Conservation (phyloP, 2,888 invertebrate species). For the Lepidochitona cinerea region DNA sequence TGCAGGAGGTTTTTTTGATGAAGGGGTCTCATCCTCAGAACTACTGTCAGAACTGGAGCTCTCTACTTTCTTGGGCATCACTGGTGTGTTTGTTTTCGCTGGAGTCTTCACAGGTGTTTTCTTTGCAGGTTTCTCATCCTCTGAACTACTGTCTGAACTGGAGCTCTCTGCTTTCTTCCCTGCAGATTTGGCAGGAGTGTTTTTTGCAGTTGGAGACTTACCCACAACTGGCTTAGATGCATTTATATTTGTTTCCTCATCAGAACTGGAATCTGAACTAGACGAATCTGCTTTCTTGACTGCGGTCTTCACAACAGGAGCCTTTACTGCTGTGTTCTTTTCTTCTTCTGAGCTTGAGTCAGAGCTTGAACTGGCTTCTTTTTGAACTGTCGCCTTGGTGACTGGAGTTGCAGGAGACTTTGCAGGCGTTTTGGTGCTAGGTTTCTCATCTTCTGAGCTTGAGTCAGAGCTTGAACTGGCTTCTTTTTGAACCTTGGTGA, state of each 20-base stretch:
- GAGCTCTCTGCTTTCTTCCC: background rate
- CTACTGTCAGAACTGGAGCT: background rate
- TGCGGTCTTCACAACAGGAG: background rate
- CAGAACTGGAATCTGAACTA: background rate
- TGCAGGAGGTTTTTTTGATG: background rate
- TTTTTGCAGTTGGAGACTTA: too few relatives aligned
- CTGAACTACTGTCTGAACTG: background rate
- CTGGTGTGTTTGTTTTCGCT: background rate
- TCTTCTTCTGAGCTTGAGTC: background rate
- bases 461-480: background rate
- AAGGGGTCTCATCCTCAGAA: background rate
- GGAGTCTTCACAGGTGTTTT: background rate
- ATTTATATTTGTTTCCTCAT: background rate
- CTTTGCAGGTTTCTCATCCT: background rate
- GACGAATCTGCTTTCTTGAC: background rate
- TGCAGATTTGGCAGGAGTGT: background rate
- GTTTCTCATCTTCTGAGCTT: background rate
- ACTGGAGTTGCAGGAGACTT: background rate
- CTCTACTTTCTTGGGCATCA: background rate
- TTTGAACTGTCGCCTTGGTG: background rate
- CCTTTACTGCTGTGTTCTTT: background rate
- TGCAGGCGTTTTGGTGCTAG: background rate
- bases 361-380: background rate
- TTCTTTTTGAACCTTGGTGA: background rate
- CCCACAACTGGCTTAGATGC: background rate